Evolutionary conservation across 2,797 vertebrate genomes (phyloP), one percentile per base, ranked within the genome.

Genomic region (Naso thynnoides): DNA sequence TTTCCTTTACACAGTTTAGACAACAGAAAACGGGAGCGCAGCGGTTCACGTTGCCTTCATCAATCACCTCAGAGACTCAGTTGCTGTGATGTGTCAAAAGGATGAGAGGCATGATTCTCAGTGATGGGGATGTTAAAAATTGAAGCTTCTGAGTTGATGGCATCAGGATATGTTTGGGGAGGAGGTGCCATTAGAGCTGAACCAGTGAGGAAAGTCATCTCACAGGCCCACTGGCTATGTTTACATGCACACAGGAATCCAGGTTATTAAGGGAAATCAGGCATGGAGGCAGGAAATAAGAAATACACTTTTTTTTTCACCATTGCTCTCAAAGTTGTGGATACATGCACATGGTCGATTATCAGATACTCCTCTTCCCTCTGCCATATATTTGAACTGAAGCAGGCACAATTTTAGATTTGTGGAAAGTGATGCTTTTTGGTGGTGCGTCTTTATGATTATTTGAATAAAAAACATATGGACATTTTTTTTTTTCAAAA

Each of bases 51-150:
- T 79, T 86, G 87, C 87, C 87, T 82, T 88, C 88, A 93, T 94
- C 92, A 92, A 89, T 95, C 93, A 94, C 77, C 26, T 61, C 75
- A 74, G 85, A 88, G 83, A 88, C 82, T 74, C 38, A 4, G 79
- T 86, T 27, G 21, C 90, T 87, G 90, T 83, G 82, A 91, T 87
- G 88, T 86, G 79, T 90, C 89, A 73, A 79, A 89, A 88, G 84
- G 88, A 91, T 91, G 89, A 91, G 91, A 89, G 86, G 86, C 86
- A 86, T 81, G 81, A 78, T 85, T 85, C 81, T 78, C 68, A 63
- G 68, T 78, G 81, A 90, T 76, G 26, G 70, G 78, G 78, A 41
- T 73, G 78, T 79, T 81, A 70, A 76, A 83, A 73, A 84, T 79
- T 57, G 63, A 62, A 56, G 19, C 68, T 70, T 52, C 64, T 53